These are phyloP conservation scores for Agrochola circellaris DNA, from an alignment of 2,888 invertebrate species.

Conservation along the genomic window DNA sequence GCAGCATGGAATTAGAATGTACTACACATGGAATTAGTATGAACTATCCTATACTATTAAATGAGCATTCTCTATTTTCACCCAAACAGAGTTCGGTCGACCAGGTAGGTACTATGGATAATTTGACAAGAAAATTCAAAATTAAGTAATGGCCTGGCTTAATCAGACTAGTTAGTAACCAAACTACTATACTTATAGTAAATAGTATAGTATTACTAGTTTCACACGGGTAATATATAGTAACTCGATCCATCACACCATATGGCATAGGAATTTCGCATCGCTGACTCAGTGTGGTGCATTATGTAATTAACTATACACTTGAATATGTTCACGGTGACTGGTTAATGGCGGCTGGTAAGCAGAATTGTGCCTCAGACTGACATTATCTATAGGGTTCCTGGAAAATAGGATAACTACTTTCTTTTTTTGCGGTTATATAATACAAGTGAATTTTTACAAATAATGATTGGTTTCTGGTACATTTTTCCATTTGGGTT, in stretches of 20 bases:
- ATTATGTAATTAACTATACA: slow-evolving; percentile 57
- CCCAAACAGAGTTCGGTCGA: no score
- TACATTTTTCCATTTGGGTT: no score
- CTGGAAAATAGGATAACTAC: background rate
- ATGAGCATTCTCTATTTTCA: no score
- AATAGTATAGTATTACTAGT: slow-evolving; percentile 15
- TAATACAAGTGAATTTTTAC: no score
- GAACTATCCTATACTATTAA: no score
- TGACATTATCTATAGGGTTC: background rate
- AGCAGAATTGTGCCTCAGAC: slow-evolving; percentile 13
- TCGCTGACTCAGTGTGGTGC: slow-evolving; percentile 55
- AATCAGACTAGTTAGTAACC: background rate
- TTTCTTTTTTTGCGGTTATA: background rate
- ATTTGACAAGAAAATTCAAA: background rate
- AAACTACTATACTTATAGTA: background rate
- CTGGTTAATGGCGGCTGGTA: slow-evolving; percentile 25
- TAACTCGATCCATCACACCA: slow-evolving; percentile 61
- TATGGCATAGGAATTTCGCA: slow-evolving; percentile 68
- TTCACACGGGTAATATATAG: slow-evolving; percentile 62
- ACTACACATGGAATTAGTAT: no score
- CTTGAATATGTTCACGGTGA: slow-evolving; percentile 43
- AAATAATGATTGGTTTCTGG: no score
- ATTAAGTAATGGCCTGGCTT: background rate
- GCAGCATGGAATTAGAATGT: no score
- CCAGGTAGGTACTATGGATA: background rate